Percentiles rank a stretch among this genome's conserved stretches.
These are phyloP conservation scores for Hydropsyche betteni DNA, from an alignment of 2,888 invertebrate genomes.

Conservation along the genomic window DNA sequence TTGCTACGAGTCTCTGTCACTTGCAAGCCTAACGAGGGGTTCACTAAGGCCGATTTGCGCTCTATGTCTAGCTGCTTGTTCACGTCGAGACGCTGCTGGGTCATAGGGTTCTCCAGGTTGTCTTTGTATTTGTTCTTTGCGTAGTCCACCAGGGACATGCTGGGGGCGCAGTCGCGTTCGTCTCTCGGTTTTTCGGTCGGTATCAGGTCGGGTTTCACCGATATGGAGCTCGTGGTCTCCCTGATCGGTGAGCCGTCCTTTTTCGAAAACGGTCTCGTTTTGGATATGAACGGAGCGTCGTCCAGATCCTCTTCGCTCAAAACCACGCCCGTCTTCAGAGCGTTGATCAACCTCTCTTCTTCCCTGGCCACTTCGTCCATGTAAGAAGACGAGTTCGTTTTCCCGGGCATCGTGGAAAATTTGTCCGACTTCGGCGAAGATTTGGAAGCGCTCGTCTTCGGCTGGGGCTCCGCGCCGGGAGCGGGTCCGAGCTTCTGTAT, in stretches of 20 bases:
- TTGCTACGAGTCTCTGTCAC: conserved; percentile 66
- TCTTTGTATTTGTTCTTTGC: conserved; percentile 73
- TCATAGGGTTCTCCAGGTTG: conserved; percentile 61
- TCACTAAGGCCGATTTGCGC: conserved; percentile 62
- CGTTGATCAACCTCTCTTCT: conserved; percentile 81
- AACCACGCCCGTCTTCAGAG: conserved; percentile 77
- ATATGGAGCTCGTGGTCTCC: conserved; percentile 32
- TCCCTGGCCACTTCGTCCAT: conserved; percentile 81
- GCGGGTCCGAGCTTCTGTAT: conserved; percentile 48
- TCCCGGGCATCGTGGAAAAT: conserved; percentile 52
- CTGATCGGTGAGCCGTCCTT: conserved; percentile 58
- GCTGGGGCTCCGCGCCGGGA: conserved; percentile 45
- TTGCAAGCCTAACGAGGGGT: conserved; percentile 64
- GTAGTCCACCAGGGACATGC: conserved; percentile 70
- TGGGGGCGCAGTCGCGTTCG: conserved; percentile 54
- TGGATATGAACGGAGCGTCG: conserved; percentile 42
- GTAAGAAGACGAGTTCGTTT: conserved; percentile 55
- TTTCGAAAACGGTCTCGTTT: conserved; percentile 59
- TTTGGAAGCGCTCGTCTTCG: conserved; percentile 41
- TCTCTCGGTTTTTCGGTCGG: conserved; percentile 58
- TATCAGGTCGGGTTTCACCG: conserved; percentile 62
- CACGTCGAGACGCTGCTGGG: conserved; percentile 59
- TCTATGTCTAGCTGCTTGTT: conserved; percentile 60
- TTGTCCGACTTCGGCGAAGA: conserved; percentile 47
- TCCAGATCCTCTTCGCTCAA: conserved; percentile 62